A percentile compares a stretch with the other conserved stretches of the same genome.
phyloP scores from a whole-genome alignment of 2,797 vertebrate species.

The Dermochelys coriacea region DNA sequence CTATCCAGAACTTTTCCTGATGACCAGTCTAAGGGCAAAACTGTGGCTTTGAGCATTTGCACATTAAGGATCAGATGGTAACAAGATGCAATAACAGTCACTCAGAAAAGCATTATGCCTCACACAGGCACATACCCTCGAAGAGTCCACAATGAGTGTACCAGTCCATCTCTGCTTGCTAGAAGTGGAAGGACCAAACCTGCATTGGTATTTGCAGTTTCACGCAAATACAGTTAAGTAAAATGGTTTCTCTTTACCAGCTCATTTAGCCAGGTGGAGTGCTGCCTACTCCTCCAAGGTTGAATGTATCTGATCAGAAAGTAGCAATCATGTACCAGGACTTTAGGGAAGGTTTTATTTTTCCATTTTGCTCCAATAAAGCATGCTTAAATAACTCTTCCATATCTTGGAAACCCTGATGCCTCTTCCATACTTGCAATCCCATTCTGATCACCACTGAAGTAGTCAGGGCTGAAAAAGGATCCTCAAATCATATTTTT shows the following conservation, averaged over 20 bases:
- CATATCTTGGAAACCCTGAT: rapidly evolving
- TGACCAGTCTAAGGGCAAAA: background rate
- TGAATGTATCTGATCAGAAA: background rate
- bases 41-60: background rate
- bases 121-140: background rate
- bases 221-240: rapidly evolving
- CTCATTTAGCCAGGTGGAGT: background rate
- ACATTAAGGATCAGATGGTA: background rate
- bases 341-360: background rate
- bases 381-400: rapidly evolving
- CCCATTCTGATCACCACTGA: background rate
- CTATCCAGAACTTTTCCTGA: background rate
- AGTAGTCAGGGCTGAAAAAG: background rate
- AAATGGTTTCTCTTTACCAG: background rate
- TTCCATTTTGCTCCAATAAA: background rate
- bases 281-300: background rate
- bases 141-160: background rate
- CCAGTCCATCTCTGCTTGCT: background rate
- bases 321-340: rapidly evolving
- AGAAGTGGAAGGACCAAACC: background rate
- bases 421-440: background rate
- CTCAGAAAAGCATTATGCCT: background rate
- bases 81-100: background rate
- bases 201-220: background rate
- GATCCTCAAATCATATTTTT: background rate